A percentile compares a stretch with the other conserved stretches of the same genome.
These are phyloP conservation scores for Molothrus ater DNA, from an alignment of 2,797 vertebrate species.

Conservation along the genomic window DNA sequence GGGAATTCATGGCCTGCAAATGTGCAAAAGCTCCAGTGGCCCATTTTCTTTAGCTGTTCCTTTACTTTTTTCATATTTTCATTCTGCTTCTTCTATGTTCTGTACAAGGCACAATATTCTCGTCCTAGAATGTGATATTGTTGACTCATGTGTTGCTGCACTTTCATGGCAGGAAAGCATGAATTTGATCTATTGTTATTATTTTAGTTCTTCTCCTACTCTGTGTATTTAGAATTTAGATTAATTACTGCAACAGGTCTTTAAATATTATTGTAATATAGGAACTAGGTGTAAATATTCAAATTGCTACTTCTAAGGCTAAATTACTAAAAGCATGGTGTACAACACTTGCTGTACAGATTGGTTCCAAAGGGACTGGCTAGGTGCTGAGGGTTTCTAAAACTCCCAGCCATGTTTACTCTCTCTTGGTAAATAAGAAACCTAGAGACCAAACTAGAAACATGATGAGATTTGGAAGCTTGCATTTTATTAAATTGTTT, in stretches of 20 bases:
- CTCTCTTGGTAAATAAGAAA: background rate
- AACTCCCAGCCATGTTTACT: background rate
- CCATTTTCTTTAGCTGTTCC: background rate
- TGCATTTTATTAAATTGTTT: background rate
- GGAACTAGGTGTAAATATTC: background rate
- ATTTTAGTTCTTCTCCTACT: background rate
- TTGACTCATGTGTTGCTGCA: background rate
- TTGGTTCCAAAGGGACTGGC: slow-evolving; percentile 9
- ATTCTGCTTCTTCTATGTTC: background rate
- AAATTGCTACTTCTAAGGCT: background rate
- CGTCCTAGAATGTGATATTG: background rate
- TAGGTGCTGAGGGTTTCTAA: background rate
- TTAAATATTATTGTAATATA: background rate
- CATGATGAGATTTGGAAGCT: background rate
- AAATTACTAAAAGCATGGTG: background rate
- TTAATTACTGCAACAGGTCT: background rate
- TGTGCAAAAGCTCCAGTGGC: background rate
- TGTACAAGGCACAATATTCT: background rate
- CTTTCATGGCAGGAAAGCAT: background rate
- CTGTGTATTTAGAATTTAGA: background rate
- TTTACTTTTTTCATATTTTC: background rate
- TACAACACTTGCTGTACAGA: background rate
- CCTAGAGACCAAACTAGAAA: background rate
- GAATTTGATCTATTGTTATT: background rate
- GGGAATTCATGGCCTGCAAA: background rate